Percentiles rank a stretch among this genome's conserved stretches.
Evolutionary conservation across 2,797 vertebrate species (phyloP).

Genomic region (Pristis pectinata): DNA sequence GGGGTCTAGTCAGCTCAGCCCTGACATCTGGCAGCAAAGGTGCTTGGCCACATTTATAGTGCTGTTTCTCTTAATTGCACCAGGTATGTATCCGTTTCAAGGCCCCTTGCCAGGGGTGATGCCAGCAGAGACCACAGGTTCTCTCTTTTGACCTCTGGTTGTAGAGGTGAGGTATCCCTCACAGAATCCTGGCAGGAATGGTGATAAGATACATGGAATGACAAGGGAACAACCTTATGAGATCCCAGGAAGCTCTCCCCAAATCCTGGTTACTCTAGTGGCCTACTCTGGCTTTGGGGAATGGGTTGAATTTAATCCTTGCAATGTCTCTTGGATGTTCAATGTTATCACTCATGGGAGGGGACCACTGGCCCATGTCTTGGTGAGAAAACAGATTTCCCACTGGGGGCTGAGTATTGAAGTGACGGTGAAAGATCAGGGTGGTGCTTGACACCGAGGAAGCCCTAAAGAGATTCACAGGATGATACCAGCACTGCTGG

Average conservation of each 20-base stretch:
- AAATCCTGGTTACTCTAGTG: background rate
- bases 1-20: background rate
- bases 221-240: background rate
- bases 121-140: background rate
- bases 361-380: background rate
- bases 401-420: background rate
- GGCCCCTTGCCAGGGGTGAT: background rate
- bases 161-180: background rate
- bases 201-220: no score
- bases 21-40: no score
- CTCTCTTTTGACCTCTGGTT: background rate
- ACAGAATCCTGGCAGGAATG: no score
- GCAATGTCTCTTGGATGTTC: background rate
- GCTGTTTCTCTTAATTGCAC: background rate
- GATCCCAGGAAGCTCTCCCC: background rate
- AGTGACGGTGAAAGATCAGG: background rate
- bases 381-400: background rate
- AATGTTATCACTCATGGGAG: background rate
- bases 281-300: background rate
- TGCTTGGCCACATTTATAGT: background rate
- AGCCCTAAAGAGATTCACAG: background rate
- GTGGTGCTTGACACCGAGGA: background rate
- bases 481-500: no score
- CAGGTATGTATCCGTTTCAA: no score
- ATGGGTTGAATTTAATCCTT: background rate